Evolutionary conservation across 2,797 vertebrate species (phyloP).

Genomic region (Australoheros facetus): DNA sequence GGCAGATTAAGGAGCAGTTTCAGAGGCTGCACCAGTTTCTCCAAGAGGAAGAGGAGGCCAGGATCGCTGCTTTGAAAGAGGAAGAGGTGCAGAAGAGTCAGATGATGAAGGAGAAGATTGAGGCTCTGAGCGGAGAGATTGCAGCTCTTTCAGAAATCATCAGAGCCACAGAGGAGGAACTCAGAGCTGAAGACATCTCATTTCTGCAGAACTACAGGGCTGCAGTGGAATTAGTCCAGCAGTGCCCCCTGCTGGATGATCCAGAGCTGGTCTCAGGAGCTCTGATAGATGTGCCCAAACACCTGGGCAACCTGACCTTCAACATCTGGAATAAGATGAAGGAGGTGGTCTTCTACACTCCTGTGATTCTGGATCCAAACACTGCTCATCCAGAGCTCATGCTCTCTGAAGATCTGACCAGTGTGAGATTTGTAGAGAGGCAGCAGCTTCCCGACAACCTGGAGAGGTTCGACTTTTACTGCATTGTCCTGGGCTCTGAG

Average conservation of each 20-base stretch:
- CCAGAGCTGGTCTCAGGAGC: not conserved
- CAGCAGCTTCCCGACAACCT: constrained; percentile 39
- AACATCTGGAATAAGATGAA: constrained; percentile 54
- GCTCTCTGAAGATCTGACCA: constrained; percentile 48
- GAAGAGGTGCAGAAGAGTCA: constrained; percentile 34
- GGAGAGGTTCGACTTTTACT: constrained; percentile 13
- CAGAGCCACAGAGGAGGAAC: constrained; percentile 21
- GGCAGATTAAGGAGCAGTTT: constrained; percentile 32
- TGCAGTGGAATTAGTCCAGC: constrained; percentile 9
- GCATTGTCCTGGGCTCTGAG: constrained; percentile 18
- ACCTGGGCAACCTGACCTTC: constrained; percentile 53
- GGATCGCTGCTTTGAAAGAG: constrained; percentile 14
- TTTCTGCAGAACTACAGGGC: constrained; percentile 29
- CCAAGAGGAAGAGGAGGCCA: constrained; percentile 36
- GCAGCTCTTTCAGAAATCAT: constrained; percentile 11
- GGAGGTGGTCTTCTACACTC: constrained; percentile 31
- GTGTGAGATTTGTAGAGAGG: not conserved
- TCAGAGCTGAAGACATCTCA: constrained; percentile 9
- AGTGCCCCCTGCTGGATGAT: constrained; percentile 24
- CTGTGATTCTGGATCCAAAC: constrained; percentile 58
- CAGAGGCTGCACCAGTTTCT: constrained; percentile 23
- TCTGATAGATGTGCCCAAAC: constrained; percentile 37
- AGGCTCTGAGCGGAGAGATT: constrained; percentile 20
- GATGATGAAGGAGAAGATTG: constrained; percentile 5
- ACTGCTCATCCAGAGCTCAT: not conserved